phyloP scores from a whole-genome alignment of 2,888 invertebrate genomes.

The Protonemura montana region DNA sequence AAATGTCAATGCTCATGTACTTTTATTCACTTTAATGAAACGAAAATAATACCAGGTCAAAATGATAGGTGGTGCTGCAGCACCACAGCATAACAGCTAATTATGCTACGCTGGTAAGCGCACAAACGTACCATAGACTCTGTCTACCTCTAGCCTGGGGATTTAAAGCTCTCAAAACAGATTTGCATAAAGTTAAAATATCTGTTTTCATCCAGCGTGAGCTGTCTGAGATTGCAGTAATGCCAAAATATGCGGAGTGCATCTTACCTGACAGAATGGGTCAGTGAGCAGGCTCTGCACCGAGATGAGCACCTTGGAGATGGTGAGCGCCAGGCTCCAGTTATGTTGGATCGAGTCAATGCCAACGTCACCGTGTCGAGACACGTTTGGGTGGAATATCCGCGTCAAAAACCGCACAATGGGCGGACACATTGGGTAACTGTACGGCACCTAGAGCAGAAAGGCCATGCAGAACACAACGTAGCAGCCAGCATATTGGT shows the following conservation, averaged over 20 bases:
- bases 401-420: constrained; percentile 91
- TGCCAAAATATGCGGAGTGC: not conserved
- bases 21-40: no score
- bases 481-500: no score
- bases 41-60: no score
- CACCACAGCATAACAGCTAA: no score
- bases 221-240: not conserved
- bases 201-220: no score
- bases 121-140: no score
- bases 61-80: no score
- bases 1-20: no score
- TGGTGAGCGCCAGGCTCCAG: constrained; percentile 93
- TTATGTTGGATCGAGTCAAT: constrained; percentile 95
- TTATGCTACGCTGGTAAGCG: no score
- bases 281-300: constrained; percentile 89
- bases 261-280: constrained; percentile 79
- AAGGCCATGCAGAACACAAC: constrained; percentile 52
- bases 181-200: no score
- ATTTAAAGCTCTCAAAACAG: no score
- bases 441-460: constrained; percentile 51
- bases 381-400: constrained; percentile 94
- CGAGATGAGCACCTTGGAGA: constrained; percentile 87
- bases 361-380: constrained; percentile 93
- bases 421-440: constrained; percentile 92
- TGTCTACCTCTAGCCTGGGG: no score